A percentile compares a stretch with the other conserved stretches of the same genome.
Evolutionary conservation across 2,888 invertebrate species (phyloP).

Genomic region (Matsumyia berberina): DNA sequence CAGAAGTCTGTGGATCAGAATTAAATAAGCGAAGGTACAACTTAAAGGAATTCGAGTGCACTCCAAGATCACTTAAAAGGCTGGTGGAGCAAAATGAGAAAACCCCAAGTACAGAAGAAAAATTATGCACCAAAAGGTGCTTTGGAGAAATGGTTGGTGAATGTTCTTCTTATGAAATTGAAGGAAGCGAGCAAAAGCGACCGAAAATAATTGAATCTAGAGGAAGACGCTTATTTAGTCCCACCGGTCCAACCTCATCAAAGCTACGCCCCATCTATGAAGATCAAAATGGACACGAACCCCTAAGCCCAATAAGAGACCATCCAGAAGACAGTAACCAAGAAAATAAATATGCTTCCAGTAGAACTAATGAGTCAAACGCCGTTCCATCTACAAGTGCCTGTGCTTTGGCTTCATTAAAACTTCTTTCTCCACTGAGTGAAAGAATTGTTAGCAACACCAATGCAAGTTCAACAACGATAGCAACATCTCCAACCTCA

Average conservation of each 20-base stretch:
- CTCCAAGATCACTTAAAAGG: constrained; percentile 85
- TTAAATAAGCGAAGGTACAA: constrained; percentile 79
- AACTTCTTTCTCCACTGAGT: constrained; percentile 79
- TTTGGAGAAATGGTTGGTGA: constrained; percentile 82
- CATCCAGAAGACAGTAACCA: constrained; percentile 80
- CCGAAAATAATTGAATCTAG: constrained; percentile 81
- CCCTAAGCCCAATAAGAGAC: constrained; percentile 50
- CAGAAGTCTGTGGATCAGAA: constrained; percentile 84
- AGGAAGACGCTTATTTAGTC: constrained; percentile 85
- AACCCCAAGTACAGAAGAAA: constrained; percentile 81
- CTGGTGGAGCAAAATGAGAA: constrained; percentile 83
- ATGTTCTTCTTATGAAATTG: constrained; percentile 75
- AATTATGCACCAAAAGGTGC: constrained; percentile 80
- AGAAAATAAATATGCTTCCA: constrained; percentile 74
- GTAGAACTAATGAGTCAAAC: background rate
- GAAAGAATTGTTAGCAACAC: constrained; percentile 78
- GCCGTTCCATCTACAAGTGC: constrained; percentile 56
- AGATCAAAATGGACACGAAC: background rate
- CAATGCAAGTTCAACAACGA: constrained; percentile 53
- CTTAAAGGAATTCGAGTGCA: constrained; percentile 83
- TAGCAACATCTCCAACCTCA: constrained; percentile 79
- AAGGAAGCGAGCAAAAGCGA: constrained; percentile 82
- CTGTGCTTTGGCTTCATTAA: constrained; percentile 49
- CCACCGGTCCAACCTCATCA: constrained; percentile 78
- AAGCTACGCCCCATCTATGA: constrained; percentile 59